phyloP scores from a whole-genome alignment of 2,888 invertebrate species.

The Cyclophora albipunctata region DNA sequence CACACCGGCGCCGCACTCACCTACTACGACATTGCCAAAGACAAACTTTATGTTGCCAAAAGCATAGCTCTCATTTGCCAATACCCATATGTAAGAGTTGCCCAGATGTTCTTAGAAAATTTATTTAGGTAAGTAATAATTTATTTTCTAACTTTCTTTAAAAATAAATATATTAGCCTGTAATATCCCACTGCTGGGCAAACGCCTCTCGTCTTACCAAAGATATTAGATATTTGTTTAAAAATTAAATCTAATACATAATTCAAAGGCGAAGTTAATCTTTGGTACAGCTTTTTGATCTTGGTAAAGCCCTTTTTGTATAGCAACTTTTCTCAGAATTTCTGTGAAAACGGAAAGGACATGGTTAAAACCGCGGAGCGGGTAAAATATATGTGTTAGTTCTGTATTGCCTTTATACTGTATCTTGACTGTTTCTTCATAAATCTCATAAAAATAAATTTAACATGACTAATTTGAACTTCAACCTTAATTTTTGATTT shows the following conservation, averaged over 20 bases:
- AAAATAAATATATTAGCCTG: not conserved
- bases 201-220: too few relatives aligned
- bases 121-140: conserved; percentile 81
- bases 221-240: too few relatives aligned
- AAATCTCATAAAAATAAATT: too few relatives aligned
- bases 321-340: not conserved
- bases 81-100: conserved; percentile 91
- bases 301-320: not conserved
- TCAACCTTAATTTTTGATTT: too few relatives aligned
- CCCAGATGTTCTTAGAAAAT: conserved; percentile 90
- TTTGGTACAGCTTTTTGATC: not conserved
- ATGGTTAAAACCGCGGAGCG: not conserved
- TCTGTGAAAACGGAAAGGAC: not conserved
- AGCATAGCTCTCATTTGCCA: conserved; percentile 95
- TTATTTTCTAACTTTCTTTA: not conserved
- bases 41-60: conserved; percentile 96
- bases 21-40: conserved; percentile 95
- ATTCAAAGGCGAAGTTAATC: too few relatives aligned
- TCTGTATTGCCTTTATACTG: too few relatives aligned
- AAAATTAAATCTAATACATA: too few relatives aligned
- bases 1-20: conserved; percentile 86
- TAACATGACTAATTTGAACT: too few relatives aligned
- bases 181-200: too few relatives aligned
- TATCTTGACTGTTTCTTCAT: too few relatives aligned
- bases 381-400: too few relatives aligned